phyloP scores from a whole-genome alignment of 2,888 invertebrate species.

The Hemistola chrysoprasaria region DNA sequence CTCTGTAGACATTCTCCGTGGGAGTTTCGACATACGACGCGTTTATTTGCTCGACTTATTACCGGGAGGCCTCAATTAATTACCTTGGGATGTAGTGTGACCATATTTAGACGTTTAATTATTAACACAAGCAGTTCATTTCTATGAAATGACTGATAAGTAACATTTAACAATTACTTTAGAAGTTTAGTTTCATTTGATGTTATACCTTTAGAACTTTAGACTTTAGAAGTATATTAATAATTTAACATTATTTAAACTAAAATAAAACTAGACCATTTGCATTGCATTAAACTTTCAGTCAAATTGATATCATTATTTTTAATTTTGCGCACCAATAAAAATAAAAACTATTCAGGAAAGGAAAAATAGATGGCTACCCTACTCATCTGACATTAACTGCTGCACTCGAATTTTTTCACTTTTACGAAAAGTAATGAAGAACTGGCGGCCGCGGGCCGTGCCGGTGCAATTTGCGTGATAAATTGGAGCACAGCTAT shows the following conservation, averaged over 20 bases:
- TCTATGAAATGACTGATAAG: no score
- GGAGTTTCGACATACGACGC: slow-evolving; percentile 9
- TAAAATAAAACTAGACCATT: background rate
- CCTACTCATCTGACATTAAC: slow-evolving; percentile 49
- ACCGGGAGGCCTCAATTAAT: slow-evolving; percentile 21
- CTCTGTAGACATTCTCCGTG: slow-evolving; percentile 6
- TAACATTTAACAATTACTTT: no score
- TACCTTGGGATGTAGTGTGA: slow-evolving; percentile 6
- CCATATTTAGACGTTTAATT: no score
- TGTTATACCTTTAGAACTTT: no score
- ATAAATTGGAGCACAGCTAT: slow-evolving; percentile 58
- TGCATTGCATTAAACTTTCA: no score
- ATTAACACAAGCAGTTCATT: no score
- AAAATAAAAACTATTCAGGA: background rate
- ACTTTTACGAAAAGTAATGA: slow-evolving; percentile 54
- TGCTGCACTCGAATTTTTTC: slow-evolving; percentile 46
- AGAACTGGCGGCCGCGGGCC: slow-evolving; percentile 29
- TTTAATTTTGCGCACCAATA: no score
- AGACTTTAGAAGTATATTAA: no score
- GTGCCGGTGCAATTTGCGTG: slow-evolving; percentile 46
- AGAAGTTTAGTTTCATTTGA: no score
- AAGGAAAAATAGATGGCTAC: slow-evolving; percentile 5
- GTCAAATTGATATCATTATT: no score
- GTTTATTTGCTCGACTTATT: slow-evolving; percentile 15
- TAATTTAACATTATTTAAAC: background rate